Base-by-base conservation (phyloP, 1,140 invertebrate genomes). In the Pseudomyrmex concolor region DNA sequence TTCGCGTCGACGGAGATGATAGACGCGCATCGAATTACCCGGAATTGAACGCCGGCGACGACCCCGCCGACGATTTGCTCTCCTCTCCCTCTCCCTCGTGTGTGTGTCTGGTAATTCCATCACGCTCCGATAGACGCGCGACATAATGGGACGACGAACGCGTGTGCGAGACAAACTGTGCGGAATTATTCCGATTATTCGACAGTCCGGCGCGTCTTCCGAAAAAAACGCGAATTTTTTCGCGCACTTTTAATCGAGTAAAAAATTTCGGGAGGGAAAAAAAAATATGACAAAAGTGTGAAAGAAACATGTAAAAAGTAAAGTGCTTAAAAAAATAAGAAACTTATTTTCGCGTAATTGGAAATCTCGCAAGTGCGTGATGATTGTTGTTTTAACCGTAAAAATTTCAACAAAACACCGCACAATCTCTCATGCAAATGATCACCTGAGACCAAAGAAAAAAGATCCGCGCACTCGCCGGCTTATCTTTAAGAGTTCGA, bases 11-110 rank as follows among this genome's bases (percentile, higher is more conserved):
- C 12, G 54, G 13, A 54, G 10, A 54, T 45, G 68, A 84, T 60
- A 43, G 48, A 87, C 48, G 57, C 48, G 57, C 74, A 64, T 87
- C 74, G 66, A 57, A 66, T 88, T 88, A 71, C 64, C 19, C 55
- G 45, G 66, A 86, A 71, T 50, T 51, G 74, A 73, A 76, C 84
- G 62, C 64, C 60, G 63, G 59, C 51, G 70, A 85, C 67, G 22
- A 82, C 12, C 34, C 10, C 12, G 22, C 10, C 12, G 22, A 10
- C 48, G 62, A 63, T 80, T 64, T 57, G 67, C 60, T n/a, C 60
- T 13, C 34, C 34, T 34, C 34, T 7, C 0, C 5, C 34, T 34
- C 34, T 5, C 34, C 0, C 25, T 34, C 5, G 5, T 2, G 2
- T 2, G 3, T 3, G 34, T 7, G 51, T 62, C 8, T 22, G 17